Base-by-base conservation (phyloP, 2,888 invertebrate species). In the Aphrophora alni region DNA sequence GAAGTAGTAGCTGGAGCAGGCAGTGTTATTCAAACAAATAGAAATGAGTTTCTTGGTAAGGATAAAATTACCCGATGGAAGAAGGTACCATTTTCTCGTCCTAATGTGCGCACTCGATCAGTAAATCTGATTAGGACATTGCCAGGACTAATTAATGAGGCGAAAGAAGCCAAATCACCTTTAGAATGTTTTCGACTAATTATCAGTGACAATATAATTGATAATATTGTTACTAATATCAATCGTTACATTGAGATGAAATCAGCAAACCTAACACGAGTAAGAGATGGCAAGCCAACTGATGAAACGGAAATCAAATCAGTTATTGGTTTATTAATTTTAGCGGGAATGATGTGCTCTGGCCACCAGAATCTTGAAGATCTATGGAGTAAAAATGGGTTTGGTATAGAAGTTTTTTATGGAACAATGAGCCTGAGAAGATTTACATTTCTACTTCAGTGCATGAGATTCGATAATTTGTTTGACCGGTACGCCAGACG, bases 381-480 rank as follows among this genome's bases (percentile, higher is more conserved):
- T 7, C 44, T 78, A 14, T 78, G 78, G 71, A 25, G 4, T 24
- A 70, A 25, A 44, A 38, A 78, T 38, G 78, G 78, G n/a, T 71
- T 71, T 25, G 78, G 78, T n/a, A 38, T 78, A 0, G 71, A 78
- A 38, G 71, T 71, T 21, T 78, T 78, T 44, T 78, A 78, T 24
- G 14, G 24, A 8, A 78, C 78, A 24, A 71, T 78, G 71, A 78
- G 71, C 27, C 38, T 78, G 38, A 51, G 70, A 21, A 24, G 38
- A 33, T 70, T 71, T 71, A 10, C 12, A 2, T 78, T 78, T 44
- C 26, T 78, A 26, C 59, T 78, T 26, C 78, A 73, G 24, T 44
- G 51, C 59, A 78, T 73, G 12, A 72, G 78, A 26, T 78, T 78
- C 25, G 73, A 78, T 28, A 25, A 38, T 26, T 24, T 78, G 21